These are phyloP conservation scores for Aix galericulata DNA, from an alignment of 2,113 vertebrate species.

Conservation along the genomic window DNA sequence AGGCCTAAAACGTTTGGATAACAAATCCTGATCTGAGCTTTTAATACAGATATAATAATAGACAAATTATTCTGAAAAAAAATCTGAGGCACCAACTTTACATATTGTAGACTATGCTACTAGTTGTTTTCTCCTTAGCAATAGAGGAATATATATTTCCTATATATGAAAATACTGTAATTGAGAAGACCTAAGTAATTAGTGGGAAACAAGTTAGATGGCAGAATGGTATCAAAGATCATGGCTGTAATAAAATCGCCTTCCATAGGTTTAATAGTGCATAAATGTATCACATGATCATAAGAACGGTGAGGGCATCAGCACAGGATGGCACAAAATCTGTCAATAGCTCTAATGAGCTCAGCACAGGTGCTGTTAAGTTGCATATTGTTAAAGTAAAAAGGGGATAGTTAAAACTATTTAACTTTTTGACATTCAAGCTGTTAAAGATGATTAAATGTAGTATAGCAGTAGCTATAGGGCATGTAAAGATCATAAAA, in stretches of 20 bases:
- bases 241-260: background rate
- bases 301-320: background rate
- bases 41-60: background rate
- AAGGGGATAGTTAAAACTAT: constrained; percentile 58
- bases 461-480: constrained; percentile 52
- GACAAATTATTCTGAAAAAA: background rate
- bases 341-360: constrained; percentile 22
- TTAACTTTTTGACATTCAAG: constrained; percentile 70
- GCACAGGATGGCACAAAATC: background rate
- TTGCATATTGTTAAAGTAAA: constrained; percentile 50
- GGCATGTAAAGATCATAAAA: constrained; percentile 64
- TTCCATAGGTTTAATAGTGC: background rate
- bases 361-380: constrained; percentile 13
- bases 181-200: background rate
- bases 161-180: background rate
- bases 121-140: background rate
- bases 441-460: constrained; percentile 69
- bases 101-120: rapidly evolving
- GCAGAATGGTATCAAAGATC: background rate
- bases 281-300: background rate
- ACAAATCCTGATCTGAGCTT: background rate
- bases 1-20: background rate
- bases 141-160: background rate
- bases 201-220: background rate
- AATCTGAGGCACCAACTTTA: background rate